Evolutionary conservation across 2,113 vertebrate genomes (phyloP).

Genomic region (Sisor rabdophorus): DNA sequence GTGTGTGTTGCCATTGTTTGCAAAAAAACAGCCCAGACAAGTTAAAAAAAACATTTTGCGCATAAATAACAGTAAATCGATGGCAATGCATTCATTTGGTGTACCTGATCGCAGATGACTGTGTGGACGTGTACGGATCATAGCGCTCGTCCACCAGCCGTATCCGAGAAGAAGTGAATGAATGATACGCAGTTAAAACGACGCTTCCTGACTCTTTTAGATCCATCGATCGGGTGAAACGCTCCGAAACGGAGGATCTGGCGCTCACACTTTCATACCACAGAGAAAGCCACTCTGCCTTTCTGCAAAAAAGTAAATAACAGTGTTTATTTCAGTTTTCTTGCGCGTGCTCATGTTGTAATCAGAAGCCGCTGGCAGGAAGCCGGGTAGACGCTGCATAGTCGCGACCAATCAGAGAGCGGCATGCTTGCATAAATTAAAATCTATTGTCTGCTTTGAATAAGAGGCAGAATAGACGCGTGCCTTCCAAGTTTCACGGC

Average conservation of each 20-base stretch:
- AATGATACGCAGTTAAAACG: constrained; percentile 83
- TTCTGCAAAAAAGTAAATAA: constrained; percentile 38
- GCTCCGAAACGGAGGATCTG: not conserved
- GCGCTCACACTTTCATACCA: constrained; percentile 11
- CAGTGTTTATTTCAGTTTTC: not conserved
- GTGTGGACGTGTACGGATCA: constrained; percentile 29
- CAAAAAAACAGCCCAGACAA: not conserved
- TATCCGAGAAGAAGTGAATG: constrained; percentile 70
- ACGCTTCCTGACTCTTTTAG: constrained; percentile 79
- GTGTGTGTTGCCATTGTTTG: not conserved
- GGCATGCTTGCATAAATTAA: constrained; percentile 21
- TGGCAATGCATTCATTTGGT: not conserved
- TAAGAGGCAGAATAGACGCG: not conserved
- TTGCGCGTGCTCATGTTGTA: constrained; percentile 17
- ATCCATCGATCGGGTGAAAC: constrained; percentile 71
- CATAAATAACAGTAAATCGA: not conserved
- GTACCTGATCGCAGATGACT: constrained; percentile 15
- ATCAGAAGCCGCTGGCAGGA: constrained; percentile 22
- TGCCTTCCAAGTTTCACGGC: not conserved
- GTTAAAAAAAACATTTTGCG: not conserved
- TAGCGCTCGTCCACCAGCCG: constrained; percentile 66
- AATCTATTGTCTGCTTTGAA: constrained; percentile 16
- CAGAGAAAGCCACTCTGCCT: not conserved
- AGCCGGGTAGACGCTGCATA: not conserved
- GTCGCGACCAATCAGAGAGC: constrained; percentile 39